Conservation (phyloP, 2,888 invertebrate species). For the Leistus spinibarbis region DNA sequence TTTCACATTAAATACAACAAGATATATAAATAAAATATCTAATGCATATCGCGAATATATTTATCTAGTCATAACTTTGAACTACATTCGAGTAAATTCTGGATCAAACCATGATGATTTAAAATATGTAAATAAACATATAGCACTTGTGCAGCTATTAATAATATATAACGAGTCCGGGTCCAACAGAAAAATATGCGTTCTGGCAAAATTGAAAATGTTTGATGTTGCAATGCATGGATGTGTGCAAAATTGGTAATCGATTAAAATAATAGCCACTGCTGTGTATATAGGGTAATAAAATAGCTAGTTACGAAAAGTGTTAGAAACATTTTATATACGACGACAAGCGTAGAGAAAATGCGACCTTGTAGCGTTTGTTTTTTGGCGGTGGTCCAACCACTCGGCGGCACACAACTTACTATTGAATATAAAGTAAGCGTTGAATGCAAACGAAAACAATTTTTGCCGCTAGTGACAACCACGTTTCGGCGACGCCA, state of each 20-base stretch:
- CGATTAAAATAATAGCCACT: neutral
- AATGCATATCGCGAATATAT: neutral
- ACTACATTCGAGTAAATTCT: neutral
- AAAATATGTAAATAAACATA: neutral
- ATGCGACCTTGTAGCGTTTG: neutral
- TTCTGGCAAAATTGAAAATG: neutral
- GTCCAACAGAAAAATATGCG: neutral
- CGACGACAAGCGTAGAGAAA: neutral
- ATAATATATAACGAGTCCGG: neutral
- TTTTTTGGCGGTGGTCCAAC: neutral
- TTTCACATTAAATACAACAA: too few relatives aligned
- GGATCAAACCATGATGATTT: neutral
- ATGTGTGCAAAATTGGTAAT: neutral
- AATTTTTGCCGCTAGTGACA: neutral
- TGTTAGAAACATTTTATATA: neutral
- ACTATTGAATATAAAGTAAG: neutral
- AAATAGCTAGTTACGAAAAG: too few relatives aligned
- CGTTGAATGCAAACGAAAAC: neutral
- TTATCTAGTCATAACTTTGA: neutral
- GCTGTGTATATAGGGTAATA: too few relatives aligned
- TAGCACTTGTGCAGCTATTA: neutral
- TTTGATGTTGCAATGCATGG: neutral
- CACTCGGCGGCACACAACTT: neutral
- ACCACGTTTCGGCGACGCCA: neutral
- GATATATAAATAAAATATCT: neutral